phyloP scores from a whole-genome alignment of 2,797 vertebrate genomes.

The Nothura maculosa region DNA sequence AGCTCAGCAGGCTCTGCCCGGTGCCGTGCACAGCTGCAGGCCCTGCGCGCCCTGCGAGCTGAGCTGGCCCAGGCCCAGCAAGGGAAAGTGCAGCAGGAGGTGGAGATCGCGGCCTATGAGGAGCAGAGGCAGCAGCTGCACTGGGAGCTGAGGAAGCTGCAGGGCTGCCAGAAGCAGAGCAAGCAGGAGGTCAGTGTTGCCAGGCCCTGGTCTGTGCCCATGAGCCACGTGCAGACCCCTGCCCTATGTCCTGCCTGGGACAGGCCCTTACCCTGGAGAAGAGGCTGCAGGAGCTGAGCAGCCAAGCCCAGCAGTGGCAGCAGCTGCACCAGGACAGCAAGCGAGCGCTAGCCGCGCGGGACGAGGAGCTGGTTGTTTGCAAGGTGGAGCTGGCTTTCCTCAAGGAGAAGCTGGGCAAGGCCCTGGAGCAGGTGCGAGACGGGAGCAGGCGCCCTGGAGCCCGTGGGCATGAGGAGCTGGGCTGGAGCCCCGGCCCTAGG shows the following conservation, averaged over 20 bases:
- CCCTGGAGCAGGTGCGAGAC: conserved; percentile 71
- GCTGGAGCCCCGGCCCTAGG: too few relatives aligned
- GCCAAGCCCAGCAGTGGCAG: conserved; percentile 77
- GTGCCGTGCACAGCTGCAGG: not conserved
- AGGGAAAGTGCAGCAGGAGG: conserved; percentile 65
- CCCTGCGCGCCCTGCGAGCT: conserved; percentile 59
- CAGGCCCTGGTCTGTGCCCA: too few relatives aligned
- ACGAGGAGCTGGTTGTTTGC: conserved; percentile 79
- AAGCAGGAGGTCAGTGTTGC: conserved; percentile 63
- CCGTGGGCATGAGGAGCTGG: not conserved
- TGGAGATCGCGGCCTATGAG: conserved; percentile 54
- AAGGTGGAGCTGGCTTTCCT: conserved; percentile 82
- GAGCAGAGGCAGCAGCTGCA: conserved; percentile 69
- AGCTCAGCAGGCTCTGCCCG: not conserved
- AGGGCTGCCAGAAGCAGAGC: conserved; percentile 59
- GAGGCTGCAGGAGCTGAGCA: conserved; percentile 74
- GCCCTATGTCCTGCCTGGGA: not conserved
- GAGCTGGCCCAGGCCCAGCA: conserved; percentile 65
- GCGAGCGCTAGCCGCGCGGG: conserved; percentile 73
- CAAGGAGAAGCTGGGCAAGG: conserved; percentile 76
- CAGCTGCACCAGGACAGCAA: conserved; percentile 73
- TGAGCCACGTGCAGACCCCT: not conserved
- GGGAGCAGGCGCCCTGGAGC: not conserved
- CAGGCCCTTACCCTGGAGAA: conserved; percentile 72
- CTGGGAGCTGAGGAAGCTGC: conserved; percentile 73